Percentiles rank a stretch among this genome's conserved stretches.
Conservation (phyloP, 2,113 vertebrate genomes). For the Phalacrocorax brasilianus region DNA sequence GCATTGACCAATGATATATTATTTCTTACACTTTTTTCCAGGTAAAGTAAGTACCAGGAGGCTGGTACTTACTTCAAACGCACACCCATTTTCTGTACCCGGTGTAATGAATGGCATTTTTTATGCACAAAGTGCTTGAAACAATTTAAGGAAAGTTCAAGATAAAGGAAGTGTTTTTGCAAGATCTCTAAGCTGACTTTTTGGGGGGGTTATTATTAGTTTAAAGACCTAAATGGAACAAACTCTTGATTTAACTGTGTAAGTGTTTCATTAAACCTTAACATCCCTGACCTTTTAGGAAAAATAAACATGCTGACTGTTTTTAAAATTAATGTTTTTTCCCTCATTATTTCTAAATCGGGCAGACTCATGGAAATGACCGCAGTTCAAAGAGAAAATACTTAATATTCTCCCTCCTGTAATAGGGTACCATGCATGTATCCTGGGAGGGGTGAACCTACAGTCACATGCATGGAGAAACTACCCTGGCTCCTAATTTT, state of each 20-base stretch:
- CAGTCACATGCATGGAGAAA: background rate
- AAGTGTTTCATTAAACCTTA: background rate
- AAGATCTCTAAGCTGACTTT: background rate
- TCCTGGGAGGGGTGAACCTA: background rate
- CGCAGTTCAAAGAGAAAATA: background rate
- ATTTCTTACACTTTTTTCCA: background rate
- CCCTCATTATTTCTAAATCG: background rate
- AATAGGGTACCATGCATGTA: background rate
- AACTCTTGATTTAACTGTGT: background rate
- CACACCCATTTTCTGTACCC: background rate
- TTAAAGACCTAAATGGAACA: background rate
- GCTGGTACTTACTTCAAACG: background rate
- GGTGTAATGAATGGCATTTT: background rate
- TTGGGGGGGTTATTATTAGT: background rate
- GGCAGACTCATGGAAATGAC: background rate
- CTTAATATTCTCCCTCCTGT: background rate
- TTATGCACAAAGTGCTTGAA: background rate
- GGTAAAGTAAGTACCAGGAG: too few species aligned
- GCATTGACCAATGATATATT: background rate
- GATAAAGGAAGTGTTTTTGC: background rate
- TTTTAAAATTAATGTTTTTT: background rate
- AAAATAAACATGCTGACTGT: background rate
- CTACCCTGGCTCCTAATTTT: background rate
- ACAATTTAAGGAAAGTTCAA: background rate
- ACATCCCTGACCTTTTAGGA: fast-evolving